A percentile compares a stretch with the other conserved stretches of the same genome.
These are phyloP conservation scores for Eurytoma californica DNA, from an alignment of 2,888 invertebrate species.

Conservation along the genomic window DNA sequence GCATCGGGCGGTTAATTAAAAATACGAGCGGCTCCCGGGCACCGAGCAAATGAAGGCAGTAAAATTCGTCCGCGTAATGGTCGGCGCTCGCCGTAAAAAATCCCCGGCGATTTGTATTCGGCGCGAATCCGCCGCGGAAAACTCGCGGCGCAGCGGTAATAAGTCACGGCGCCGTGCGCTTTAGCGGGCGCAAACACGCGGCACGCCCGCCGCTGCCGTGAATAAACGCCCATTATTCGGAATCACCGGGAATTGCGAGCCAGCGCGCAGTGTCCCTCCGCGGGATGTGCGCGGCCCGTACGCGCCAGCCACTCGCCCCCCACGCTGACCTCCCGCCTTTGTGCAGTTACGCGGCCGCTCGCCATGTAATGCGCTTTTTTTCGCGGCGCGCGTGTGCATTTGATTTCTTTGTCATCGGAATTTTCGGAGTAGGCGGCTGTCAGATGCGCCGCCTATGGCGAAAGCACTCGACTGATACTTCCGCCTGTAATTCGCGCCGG, in stretches of 20 bases:
- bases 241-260: conserved; percentile 5
- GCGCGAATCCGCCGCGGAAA: background rate
- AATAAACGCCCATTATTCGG: conserved; percentile 29
- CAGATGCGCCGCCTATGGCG: no score
- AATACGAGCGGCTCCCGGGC: conserved; percentile 12
- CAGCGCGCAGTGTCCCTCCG: background rate
- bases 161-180: conserved; percentile 17
- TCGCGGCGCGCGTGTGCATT: background rate
- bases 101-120: conserved; percentile 33
- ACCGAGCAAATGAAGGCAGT: conserved; percentile 21
- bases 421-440: no score
- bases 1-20: conserved; percentile 22
- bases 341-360: background rate
- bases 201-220: conserved; percentile 6
- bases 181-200: conserved; percentile 22
- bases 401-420: background rate
- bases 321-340: background rate
- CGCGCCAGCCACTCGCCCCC: background rate
- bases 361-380: background rate
- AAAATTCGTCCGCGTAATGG: conserved; percentile 12
- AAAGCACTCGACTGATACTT: no score
- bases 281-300: background rate
- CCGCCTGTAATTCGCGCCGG: no score
- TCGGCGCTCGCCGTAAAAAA: background rate
- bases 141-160: background rate